Evolutionary conservation across 64 coral and sea anemone genomes (phyloP).

Genomic region (Cladopsammia gracilis): DNA sequence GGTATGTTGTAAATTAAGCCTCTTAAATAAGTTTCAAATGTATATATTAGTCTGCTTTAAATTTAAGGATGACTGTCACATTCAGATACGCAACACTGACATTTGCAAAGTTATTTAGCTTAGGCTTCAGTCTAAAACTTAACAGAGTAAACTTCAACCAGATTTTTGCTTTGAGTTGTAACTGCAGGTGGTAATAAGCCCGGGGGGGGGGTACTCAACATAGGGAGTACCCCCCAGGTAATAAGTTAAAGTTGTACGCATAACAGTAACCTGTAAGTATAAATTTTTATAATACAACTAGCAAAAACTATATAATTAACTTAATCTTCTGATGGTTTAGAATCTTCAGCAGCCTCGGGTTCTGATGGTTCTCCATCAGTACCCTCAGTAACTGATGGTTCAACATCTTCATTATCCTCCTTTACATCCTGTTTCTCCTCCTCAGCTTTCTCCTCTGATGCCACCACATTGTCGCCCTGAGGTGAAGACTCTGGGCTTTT

Average conservation of each 20-base stretch:
- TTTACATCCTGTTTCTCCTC: not conserved
- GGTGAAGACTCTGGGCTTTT: constrained; percentile 64
- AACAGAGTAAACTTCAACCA: too few species aligned
- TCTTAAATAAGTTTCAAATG: too few species aligned
- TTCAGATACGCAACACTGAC: too few species aligned
- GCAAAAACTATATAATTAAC: not conserved
- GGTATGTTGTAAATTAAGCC: too few species aligned
- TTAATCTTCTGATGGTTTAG: constrained; percentile 50
- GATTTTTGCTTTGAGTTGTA: too few species aligned
- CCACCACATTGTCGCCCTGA: not conserved
- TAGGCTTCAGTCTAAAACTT: too few species aligned
- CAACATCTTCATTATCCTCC: not conserved
- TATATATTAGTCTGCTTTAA: too few species aligned
- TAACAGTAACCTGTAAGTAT: not conserved
- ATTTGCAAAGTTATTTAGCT: too few species aligned
- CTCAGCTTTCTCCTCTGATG: constrained; percentile 15
- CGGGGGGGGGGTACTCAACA: too few species aligned
- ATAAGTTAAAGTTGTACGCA: not conserved
- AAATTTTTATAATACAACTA: not conserved
- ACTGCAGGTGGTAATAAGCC: not conserved
- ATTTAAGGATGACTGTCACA: too few species aligned
- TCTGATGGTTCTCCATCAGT: constrained; percentile 19
- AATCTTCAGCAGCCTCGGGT: constrained; percentile 12
- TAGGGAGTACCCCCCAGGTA: too few species aligned
- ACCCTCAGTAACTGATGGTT: not conserved